Percentiles rank a stretch among this genome's conserved stretches.
Conservation (phyloP, 2,113 vertebrate genomes). For the Tricholaema leucomelas region DNA sequence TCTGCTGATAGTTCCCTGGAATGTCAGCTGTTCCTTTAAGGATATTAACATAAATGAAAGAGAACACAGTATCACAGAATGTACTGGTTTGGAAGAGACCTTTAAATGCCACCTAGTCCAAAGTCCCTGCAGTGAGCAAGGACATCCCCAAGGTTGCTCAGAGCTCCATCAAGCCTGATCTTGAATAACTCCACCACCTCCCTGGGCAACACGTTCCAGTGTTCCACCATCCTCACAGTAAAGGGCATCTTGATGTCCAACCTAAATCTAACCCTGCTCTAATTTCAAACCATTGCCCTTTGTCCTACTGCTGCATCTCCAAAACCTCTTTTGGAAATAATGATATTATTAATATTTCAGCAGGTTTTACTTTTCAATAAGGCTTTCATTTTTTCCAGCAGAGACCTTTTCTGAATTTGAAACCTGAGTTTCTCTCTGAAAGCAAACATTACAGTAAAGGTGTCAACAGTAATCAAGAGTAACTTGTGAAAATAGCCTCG, state of each 20-base stretch:
- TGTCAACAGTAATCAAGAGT: conserved; percentile 8
- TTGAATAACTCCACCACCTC: too few relatives aligned
- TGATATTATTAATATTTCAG: conserved; percentile 17
- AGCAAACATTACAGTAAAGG: conserved; percentile 33
- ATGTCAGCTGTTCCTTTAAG: conserved; percentile 59
- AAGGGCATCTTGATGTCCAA: too few relatives aligned
- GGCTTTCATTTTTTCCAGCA: conserved; percentile 43
- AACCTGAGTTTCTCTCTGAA: conserved; percentile 51
- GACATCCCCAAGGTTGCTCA: too few relatives aligned
- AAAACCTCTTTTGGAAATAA: too few relatives aligned
- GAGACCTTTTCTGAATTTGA: conserved; percentile 57
- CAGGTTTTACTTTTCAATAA: conserved; percentile 65
- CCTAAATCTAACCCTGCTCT: neutral
- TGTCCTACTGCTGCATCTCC: too few relatives aligned
- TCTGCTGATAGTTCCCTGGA: conserved; percentile 69
- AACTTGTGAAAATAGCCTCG: conserved; percentile 30
- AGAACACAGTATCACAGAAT: neutral
- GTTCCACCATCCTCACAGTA: too few relatives aligned
- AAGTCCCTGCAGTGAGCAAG: too few relatives aligned
- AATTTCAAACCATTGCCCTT: neutral
- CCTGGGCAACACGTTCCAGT: too few relatives aligned
- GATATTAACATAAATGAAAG: conserved; percentile 43
- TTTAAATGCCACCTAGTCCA: too few relatives aligned
- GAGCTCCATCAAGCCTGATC: too few relatives aligned
- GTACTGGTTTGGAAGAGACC: too few relatives aligned